Base-by-base conservation (phyloP, 35 echinoderm and acorn worm genomes). In the Antedon bifida region DNA sequence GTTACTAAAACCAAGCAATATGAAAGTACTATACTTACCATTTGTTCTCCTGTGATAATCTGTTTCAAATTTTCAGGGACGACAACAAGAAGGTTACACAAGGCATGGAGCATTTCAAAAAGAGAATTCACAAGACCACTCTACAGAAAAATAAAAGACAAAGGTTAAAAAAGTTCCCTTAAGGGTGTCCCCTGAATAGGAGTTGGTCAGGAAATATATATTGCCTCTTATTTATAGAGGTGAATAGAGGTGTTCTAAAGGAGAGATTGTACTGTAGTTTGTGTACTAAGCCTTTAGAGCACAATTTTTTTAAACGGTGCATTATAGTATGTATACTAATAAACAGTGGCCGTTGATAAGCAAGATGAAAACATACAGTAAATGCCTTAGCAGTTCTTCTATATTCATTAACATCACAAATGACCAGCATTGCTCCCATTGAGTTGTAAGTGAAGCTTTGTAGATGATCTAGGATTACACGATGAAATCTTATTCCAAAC, bases 321-420 rank as follows among this genome's bases (percentile, higher is more conserved):
- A n/a, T n/a, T n/a, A n/a, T n/a, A n/a, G n/a, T n/a, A n/a, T n/a
- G n/a, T n/a, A n/a, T n/a, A n/a, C n/a, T n/a, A n/a, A n/a, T n/a
- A n/a, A n/a, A n/a, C n/a, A n/a, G n/a, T n/a, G n/a, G n/a, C n/a
- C n/a, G n/a, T n/a, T n/a, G n/a, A n/a, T n/a, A n/a, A n/a, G n/a
- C n/a, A n/a, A n/a, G n/a, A n/a, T n/a, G n/a, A n/a, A n/a, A n/a
- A n/a, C n/a, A 64, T 81, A 95, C 92, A 78, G 92, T 78, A 36
- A 97, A 92, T 44, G 77, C 87, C 45, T 97, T 97, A 0, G 92
- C 94, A 32, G 89, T 78, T 78, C 90, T 89, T 82, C 94, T 92
- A 82, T 97, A 97, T 64, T 97, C 94, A 92, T 97, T 97, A 23
- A 97, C 94, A 90, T 97, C 94, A 92, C 90, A 97, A 31, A 97